phyloP scores from a whole-genome alignment of 2,113 vertebrate species.

The Lipophrys pholis region DNA sequence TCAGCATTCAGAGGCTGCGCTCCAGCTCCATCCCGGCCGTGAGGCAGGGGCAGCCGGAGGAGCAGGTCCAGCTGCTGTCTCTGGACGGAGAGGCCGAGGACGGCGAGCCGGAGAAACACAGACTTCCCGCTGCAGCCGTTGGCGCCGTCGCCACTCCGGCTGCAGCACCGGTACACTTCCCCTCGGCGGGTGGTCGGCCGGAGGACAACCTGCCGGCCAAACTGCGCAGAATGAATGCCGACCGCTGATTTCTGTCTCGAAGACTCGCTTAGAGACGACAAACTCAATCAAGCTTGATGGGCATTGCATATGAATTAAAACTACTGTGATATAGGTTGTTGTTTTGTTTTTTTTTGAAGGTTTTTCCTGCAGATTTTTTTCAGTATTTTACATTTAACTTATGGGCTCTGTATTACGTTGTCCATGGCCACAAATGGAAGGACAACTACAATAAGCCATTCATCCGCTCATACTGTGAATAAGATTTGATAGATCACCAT shows the following conservation, averaged over 20 bases:
- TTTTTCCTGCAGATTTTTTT: constrained; percentile 35
- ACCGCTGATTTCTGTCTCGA: constrained; percentile 63
- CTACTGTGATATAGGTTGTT: constrained; percentile 50
- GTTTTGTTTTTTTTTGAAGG: too few species aligned
- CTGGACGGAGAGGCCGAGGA: constrained; percentile 73
- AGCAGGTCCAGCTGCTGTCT: constrained; percentile 80
- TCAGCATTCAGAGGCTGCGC: constrained; percentile 82
- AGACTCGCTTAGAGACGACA: constrained; percentile 25
- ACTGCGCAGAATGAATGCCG: constrained; percentile 83
- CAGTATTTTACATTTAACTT: constrained; percentile 51
- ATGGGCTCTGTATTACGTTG: constrained; percentile 50
- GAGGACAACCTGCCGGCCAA: constrained; percentile 86
- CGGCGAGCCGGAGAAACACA: constrained; percentile 71
- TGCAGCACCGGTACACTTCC: constrained; percentile 58
- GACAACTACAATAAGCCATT: constrained; percentile 76
- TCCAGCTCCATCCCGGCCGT: constrained; percentile 72
- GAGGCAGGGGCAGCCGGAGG: constrained; percentile 73
- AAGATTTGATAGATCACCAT: constrained; percentile 74
- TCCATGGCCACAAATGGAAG: constrained; percentile 59
- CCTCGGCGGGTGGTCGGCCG: constrained; percentile 66
- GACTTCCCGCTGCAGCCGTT: constrained; percentile 48
- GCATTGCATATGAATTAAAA: constrained; percentile 64
- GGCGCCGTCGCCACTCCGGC: constrained; percentile 32
- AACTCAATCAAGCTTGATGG: constrained; percentile 58
- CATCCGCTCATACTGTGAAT: constrained; percentile 76